These are phyloP conservation scores for Crepidodera aurea DNA, from an alignment of 2,888 invertebrate species.

Conservation along the genomic window DNA sequence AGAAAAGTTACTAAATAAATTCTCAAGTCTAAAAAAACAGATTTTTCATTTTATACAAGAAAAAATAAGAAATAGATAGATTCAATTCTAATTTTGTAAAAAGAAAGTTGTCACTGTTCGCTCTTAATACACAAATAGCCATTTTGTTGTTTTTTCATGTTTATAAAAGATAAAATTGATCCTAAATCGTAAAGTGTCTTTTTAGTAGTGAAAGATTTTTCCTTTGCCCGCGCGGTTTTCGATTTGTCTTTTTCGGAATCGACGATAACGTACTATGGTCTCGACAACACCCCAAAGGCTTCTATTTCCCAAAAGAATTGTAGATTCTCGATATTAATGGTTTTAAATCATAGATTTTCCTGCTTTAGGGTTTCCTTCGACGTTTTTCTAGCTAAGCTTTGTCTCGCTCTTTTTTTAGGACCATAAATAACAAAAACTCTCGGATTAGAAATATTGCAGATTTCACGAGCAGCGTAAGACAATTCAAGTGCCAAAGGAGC, in stretches of 20 bases:
- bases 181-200: too few species aligned
- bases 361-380: constrained; percentile 31
- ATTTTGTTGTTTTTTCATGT: too few species aligned
- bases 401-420: constrained; percentile 29
- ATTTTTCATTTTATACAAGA: too few species aligned
- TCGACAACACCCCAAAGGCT: neutral
- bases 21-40: too few species aligned
- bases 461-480: constrained; percentile 32
- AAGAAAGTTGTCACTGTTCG: too few species aligned
- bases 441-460: constrained; percentile 40
- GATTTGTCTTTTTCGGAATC: neutral
- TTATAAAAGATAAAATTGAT: too few species aligned
- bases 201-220: too few species aligned
- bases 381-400: constrained; percentile 34
- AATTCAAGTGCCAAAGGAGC: constrained; percentile 26
- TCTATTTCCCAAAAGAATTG: constrained; percentile 28
- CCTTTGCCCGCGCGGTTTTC: too few species aligned
- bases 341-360: constrained; percentile 43
- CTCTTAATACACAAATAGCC: too few species aligned
- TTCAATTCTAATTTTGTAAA: too few species aligned
- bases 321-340: constrained; percentile 42
- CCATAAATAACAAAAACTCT: constrained; percentile 38
- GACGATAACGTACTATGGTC: neutral
- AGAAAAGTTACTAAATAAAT: too few species aligned
- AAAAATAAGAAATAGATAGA: too few species aligned